Percentiles rank a stretch among this genome's conserved stretches.
phyloP scores from a whole-genome alignment of 1,140 invertebrate genomes.

The Drosophila sucinea region DNA sequence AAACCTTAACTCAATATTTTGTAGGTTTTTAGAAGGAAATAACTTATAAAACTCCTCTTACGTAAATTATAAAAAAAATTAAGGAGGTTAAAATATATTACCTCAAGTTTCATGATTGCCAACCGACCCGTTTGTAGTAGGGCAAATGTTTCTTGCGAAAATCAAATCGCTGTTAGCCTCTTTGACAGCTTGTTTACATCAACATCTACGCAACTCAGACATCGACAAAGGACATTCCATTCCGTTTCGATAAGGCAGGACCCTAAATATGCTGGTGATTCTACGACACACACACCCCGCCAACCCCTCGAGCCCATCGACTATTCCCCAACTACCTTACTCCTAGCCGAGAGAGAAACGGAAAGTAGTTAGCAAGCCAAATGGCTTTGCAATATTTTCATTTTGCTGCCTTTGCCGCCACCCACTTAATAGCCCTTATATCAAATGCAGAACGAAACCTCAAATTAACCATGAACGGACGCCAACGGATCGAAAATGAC shows the following conservation, averaged over 20 bases:
- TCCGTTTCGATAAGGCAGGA: slow-evolving; percentile 17
- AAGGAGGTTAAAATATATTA: not conserved
- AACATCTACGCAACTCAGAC: slow-evolving; percentile 27
- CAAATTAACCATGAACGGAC: slow-evolving; percentile 47
- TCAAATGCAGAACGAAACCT: slow-evolving; percentile 50
- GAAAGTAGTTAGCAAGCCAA: slow-evolving; percentile 59
- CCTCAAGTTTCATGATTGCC: not conserved
- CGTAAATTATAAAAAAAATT: too few species aligned
- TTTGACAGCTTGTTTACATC: slow-evolving; percentile 77
- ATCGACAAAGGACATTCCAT: slow-evolving; percentile 4
- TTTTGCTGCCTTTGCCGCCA: not conserved
- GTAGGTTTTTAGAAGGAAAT: too few species aligned
- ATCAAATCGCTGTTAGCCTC: slow-evolving; percentile 65
- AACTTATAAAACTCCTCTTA: too few species aligned
- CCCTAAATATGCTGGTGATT: slow-evolving; percentile 34
- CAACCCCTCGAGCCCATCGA: not conserved
- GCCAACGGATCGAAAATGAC: slow-evolving; percentile 4
- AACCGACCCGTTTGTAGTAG: slow-evolving; percentile 3
- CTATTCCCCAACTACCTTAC: slow-evolving; percentile 22
- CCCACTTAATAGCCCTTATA: slow-evolving; percentile 24
- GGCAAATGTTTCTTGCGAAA: slow-evolving; percentile 39
- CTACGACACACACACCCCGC: slow-evolving; percentile 24
- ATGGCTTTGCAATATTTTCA: slow-evolving; percentile 50
- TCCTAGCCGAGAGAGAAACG: slow-evolving; percentile 17
- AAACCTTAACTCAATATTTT: too few species aligned